Conservation (phyloP, 2,888 invertebrate species). For the Zootermopsis nevadensis region DNA sequence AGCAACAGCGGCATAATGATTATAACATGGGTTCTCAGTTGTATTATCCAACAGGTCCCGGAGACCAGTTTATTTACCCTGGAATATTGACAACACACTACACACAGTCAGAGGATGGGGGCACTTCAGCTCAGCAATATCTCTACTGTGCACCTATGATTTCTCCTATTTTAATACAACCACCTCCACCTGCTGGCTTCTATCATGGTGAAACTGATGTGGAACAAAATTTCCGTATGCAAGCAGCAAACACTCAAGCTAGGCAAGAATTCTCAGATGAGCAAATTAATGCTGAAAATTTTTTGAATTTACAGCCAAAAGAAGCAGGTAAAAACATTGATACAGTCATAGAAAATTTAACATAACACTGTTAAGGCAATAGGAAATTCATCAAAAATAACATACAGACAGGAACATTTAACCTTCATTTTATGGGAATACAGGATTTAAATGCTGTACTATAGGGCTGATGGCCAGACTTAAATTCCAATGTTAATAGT, state of each 20-base stretch:
- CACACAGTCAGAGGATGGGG: background rate
- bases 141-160: slow-evolving; percentile 11
- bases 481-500: no score
- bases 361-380: no score
- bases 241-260: background rate
- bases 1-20: no score
- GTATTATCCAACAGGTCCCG: background rate
- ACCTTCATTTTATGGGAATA: no score
- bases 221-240: background rate
- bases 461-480: no score
- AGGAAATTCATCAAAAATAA: no score
- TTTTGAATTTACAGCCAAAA: background rate
- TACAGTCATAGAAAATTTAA: no score
- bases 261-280: background rate
- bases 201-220: background rate
- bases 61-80: background rate
- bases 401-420: no score
- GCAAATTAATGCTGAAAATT: background rate
- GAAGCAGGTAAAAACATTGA: background rate
- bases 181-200: background rate
- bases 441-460: no score
- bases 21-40: background rate
- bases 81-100: background rate
- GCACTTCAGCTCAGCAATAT: background rate
- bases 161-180: background rate